Base-by-base conservation (phyloP, 2,888 invertebrate genomes). In the Tortrix viridana region DNA sequence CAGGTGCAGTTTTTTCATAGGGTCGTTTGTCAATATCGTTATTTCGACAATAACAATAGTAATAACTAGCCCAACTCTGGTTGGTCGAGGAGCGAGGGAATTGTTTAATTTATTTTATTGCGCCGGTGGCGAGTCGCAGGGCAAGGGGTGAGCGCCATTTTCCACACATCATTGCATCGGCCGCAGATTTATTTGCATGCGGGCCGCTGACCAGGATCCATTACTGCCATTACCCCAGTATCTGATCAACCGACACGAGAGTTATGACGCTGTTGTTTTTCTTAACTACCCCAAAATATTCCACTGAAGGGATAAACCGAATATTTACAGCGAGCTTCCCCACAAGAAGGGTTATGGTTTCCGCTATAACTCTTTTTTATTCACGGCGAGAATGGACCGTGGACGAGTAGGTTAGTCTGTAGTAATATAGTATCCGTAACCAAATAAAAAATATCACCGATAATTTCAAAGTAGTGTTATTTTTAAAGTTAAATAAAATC, bases 181-280 rank as follows among this genome's bases (percentile, higher is more conserved):
- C 82, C 86, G 86, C 87, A 89, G 92, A 92, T 92, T 92, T 92
- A 92, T 92, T 92, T 92, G 92, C 92, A 92, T 92, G 92, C 91
- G 92, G 92, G 91, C 91, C 88, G 90, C 90, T 92, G 92, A 89
- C 90, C 92, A 92, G 91, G 92, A 92, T 89, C 88, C 89, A 92
- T 92, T 92, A 92, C 86, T 84, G 86, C 92, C 91, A 90, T 92
- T 92, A 92, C 85, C 80, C 72, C 73, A 79, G 78, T 92, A 92
- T 92, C 92, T 88, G 92, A 92, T 92, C 87, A 88, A 85, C 86
- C 91, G 87, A 84, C 81, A 84, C 81, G 79, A 92, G 91, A 92
- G 86, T 92, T 90, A 92, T 91, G 79, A 86, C 81, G 80, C 85
- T 84, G 84, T 90, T 89, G 89, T 89, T 90, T 89, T 91, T 85